Evolutionary conservation across 2,113 vertebrate species (phyloP).

Genomic region (Scytalopus superciliaris): DNA sequence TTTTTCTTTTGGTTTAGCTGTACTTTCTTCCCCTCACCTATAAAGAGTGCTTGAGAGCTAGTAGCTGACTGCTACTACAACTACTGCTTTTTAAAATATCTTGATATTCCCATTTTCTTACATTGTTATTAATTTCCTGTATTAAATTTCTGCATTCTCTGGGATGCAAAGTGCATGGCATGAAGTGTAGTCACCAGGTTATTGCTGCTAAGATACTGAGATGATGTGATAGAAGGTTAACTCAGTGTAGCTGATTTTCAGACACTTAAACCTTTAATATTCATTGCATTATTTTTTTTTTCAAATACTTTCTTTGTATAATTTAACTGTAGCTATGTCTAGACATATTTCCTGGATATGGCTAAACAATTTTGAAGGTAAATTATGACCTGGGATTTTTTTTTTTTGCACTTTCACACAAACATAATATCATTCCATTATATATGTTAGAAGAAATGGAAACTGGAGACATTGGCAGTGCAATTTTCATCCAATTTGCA

Average conservation of each 20-base stretch:
- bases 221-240: neutral
- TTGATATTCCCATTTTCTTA: neutral
- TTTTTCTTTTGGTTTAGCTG: neutral
- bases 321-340: constrained; percentile 53
- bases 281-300: constrained; percentile 26
- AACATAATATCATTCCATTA: constrained; percentile 35
- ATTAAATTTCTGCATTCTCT: neutral
- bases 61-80: neutral
- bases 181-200: neutral
- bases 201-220: neutral
- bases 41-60: neutral
- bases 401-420: constrained; percentile 14
- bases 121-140: neutral
- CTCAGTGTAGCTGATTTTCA: neutral
- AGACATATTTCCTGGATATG: constrained; percentile 67
- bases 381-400: constrained; percentile 15
- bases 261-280: constrained; percentile 12
- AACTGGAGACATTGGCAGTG: constrained; percentile 19
- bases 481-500: neutral
- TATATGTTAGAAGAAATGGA: constrained; percentile 15
- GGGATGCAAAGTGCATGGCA: neutral
- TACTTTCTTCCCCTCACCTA: neutral
- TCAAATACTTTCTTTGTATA: constrained; percentile 44
- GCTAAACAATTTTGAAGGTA: constrained; percentile 61
- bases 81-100: neutral